These are phyloP conservation scores for Apomyelois bistriatella DNA, from an alignment of 2,888 invertebrate genomes.

Conservation along the genomic window DNA sequence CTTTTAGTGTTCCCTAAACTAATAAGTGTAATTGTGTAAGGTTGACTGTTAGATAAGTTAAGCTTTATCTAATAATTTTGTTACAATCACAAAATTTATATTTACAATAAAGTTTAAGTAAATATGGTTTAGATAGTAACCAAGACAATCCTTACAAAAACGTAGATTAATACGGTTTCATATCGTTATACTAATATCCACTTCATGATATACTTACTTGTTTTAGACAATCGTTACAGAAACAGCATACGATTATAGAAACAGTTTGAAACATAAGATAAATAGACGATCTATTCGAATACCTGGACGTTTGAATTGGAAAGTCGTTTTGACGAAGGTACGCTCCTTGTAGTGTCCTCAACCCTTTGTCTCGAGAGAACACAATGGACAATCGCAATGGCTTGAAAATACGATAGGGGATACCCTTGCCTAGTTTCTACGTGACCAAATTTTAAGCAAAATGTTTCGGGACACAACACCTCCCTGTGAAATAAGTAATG, in stretches of 20 bases:
- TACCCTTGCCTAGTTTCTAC: conserved; percentile 57
- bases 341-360: conserved; percentile 56
- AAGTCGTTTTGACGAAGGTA: conserved; percentile 25
- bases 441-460: conserved; percentile 76
- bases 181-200: too few species aligned
- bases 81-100: too few species aligned
- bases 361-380: conserved; percentile 76
- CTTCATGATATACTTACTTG: too few species aligned
- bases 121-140: too few species aligned
- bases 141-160: too few species aligned
- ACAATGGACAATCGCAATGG: conserved; percentile 75
- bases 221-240: too few species aligned
- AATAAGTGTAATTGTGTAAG: too few species aligned
- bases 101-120: too few species aligned
- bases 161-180: too few species aligned
- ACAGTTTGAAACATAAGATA: conserved; percentile 26
- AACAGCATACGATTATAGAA: background rate
- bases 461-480: conserved; percentile 65
- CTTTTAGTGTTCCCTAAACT: too few species aligned
- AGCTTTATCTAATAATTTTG: too few species aligned
- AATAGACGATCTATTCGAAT: conserved; percentile 16
- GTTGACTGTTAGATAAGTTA: too few species aligned
- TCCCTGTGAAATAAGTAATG: conserved; percentile 67
- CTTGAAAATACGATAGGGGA: conserved; percentile 73
- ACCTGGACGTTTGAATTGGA: conserved; percentile 23